These are phyloP conservation scores for Bradypodion pumilum DNA, from an alignment of 2,797 vertebrate species.

Conservation along the genomic window DNA sequence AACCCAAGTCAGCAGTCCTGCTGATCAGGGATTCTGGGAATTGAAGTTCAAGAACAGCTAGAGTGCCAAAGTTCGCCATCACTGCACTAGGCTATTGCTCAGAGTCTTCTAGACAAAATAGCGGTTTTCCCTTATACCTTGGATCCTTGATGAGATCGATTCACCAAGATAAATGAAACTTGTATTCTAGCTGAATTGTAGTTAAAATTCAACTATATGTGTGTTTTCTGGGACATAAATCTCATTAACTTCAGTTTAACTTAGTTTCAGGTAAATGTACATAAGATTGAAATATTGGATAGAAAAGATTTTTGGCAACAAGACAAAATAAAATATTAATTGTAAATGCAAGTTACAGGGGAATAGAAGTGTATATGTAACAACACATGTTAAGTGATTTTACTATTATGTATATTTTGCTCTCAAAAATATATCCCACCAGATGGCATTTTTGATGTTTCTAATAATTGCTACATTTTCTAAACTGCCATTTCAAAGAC, in stretches of 20 bases:
- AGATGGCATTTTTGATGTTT: neutral
- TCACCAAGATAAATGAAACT: neutral
- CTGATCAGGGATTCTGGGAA: too few relatives aligned
- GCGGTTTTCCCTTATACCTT: neutral
- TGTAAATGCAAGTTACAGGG: neutral
- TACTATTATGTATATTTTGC: neutral
- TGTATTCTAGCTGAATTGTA: neutral
- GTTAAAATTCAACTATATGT: too few relatives aligned
- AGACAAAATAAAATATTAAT: neutral
- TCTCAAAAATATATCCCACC: neutral
- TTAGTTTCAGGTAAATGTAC: too few relatives aligned
- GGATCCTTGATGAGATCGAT: neutral
- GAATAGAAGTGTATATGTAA: neutral
- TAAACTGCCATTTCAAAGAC: constrained; percentile 1
- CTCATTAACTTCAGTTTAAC: too few relatives aligned
- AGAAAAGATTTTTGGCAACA: neutral
- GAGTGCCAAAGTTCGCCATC: too few relatives aligned
- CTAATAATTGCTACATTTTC: neutral
- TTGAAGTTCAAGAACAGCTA: too few relatives aligned
- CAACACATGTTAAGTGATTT: neutral
- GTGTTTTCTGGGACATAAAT: neutral
- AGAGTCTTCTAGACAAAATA: neutral
- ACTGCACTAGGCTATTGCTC: neutral
- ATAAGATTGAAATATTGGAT: too few relatives aligned
- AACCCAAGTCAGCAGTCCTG: too few relatives aligned